Conservation (phyloP, 2,797 vertebrate species). For the Scarus forsteni region DNA sequence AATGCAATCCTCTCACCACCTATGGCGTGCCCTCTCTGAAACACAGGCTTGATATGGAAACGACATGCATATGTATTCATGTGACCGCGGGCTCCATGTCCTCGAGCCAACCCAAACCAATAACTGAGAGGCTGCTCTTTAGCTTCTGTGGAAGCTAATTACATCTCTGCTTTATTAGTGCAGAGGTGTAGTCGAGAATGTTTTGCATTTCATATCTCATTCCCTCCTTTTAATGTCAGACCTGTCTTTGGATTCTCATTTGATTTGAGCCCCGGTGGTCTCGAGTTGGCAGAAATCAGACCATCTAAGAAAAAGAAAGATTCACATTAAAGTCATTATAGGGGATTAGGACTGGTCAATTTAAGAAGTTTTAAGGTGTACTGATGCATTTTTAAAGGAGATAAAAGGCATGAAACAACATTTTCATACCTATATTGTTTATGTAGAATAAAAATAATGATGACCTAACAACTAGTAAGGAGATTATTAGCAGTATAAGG, state of each 20-base stretch:
- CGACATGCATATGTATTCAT: constrained; percentile 80
- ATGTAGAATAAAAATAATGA: no score
- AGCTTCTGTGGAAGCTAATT: constrained; percentile 77
- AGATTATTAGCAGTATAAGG: no score
- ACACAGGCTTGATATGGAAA: constrained; percentile 79
- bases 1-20: constrained; percentile 67
- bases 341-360: no score
- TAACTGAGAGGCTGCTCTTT: constrained; percentile 75
- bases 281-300: constrained; percentile 46
- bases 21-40: constrained; percentile 71
- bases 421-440: no score
- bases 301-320: constrained; percentile 26
- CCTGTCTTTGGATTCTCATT: constrained; percentile 64
- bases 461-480: no score
- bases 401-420: no score
- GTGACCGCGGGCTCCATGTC: constrained; percentile 67
- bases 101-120: constrained; percentile 71
- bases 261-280: constrained; percentile 56
- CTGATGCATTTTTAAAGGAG: no score
- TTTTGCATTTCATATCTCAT: constrained; percentile 78
- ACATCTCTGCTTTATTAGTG: constrained; percentile 76
- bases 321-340: constrained; percentile 5
- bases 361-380: no score
- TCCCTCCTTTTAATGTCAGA: constrained; percentile 79
- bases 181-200: constrained; percentile 64